Percentiles rank a stretch among this genome's conserved stretches.
These are phyloP conservation scores for Pseudochaenichthys georgianus DNA, from an alignment of 2,797 vertebrate species.

Conservation along the genomic window DNA sequence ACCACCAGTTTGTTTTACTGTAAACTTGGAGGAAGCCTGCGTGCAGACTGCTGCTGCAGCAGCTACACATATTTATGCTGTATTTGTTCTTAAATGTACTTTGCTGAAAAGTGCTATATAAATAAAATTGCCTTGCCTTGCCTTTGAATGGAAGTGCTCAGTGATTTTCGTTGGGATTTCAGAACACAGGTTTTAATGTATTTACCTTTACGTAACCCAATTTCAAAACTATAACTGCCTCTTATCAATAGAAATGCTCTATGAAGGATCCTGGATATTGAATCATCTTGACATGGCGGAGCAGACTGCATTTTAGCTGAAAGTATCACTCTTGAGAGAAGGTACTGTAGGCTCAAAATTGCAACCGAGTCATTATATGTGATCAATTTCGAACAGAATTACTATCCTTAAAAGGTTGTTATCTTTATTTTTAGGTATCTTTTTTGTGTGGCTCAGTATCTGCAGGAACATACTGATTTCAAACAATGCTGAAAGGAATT, in stretches of 20 bases:
- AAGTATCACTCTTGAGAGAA: neutral
- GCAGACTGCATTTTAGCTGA: too few species aligned
- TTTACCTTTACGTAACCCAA: slow-evolving; percentile 1
- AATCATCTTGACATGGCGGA: neutral
- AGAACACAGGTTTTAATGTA: slow-evolving; percentile 7
- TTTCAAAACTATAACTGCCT: neutral
- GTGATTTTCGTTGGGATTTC: slow-evolving; percentile 8
- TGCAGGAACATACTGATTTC: slow-evolving; percentile 6
- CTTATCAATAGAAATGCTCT: neutral
- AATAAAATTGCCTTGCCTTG: too few species aligned
- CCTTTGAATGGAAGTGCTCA: neutral
- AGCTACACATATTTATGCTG: too few species aligned
- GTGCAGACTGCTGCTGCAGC: too few species aligned
- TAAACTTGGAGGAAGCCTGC: too few species aligned
- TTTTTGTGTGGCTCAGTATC: slow-evolving; percentile 6
- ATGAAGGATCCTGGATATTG: neutral
- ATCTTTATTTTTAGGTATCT: neutral
- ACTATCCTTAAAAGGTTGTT: slow-evolving; percentile 1
- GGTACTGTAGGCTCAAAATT: neutral
- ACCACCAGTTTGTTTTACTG: too few species aligned
- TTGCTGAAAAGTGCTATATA: too few species aligned
- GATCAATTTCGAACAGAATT: neutral
- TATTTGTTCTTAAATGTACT: too few species aligned
- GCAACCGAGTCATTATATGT: slow-evolving; percentile 1
- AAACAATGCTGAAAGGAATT: slow-evolving; percentile 7